phyloP scores from a whole-genome alignment of 2,888 invertebrate species.

The Oasisia sp. region DNA sequence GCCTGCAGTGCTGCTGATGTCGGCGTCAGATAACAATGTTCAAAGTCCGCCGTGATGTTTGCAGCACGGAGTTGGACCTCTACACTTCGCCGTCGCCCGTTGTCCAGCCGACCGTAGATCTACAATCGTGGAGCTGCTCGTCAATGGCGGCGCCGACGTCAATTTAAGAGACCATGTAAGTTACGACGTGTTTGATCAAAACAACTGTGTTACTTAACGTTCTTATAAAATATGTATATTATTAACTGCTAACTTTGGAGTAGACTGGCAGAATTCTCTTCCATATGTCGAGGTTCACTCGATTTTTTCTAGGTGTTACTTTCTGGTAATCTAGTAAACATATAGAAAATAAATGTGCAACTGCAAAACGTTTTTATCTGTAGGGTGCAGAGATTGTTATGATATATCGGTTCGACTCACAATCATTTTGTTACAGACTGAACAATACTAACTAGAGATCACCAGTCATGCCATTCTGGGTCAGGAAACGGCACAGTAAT shows the following conservation, averaged over 20 bases:
- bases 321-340: no score
- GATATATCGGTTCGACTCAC: no score
- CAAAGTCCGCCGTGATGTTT: background rate
- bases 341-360: no score
- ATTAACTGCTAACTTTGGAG: background rate
- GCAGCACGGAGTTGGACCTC: background rate
- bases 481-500: no score
- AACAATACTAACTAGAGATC: no score
- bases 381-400: no score
- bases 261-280: no score
- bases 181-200: background rate
- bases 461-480: no score
- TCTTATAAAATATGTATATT: background rate
- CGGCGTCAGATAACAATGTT: background rate
- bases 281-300: no score
- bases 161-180: constrained; percentile 17
- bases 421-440: no score
- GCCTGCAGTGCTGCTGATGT: background rate
- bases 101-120: background rate
- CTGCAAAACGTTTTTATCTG: no score
- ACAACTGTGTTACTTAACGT: background rate
- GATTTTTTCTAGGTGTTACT: no score
- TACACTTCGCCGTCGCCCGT: background rate
- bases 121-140: background rate
- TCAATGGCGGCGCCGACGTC: background rate